Conservation (phyloP, 2,888 invertebrate genomes). For the Chydorus sphaericus region DNA sequence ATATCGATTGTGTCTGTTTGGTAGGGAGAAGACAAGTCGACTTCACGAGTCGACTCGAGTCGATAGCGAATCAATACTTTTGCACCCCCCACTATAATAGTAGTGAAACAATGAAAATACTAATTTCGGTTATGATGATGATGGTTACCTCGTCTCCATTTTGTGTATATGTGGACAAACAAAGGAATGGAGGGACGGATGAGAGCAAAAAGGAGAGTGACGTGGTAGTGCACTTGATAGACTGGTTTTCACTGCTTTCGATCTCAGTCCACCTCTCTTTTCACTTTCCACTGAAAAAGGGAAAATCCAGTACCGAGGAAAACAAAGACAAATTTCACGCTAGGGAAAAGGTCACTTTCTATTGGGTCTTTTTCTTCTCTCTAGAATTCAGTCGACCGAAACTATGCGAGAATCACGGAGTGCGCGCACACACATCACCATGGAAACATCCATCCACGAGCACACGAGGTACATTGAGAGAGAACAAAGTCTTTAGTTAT, state of each 20-base stretch:
- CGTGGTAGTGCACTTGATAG: background rate
- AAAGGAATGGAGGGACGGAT: too few relatives aligned
- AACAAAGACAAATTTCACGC: too few relatives aligned
- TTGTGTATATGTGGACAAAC: background rate
- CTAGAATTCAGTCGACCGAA: background rate
- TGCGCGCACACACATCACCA: constrained; percentile 3
- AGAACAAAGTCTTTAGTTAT: background rate
- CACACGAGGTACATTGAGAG: background rate
- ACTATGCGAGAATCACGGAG: background rate
- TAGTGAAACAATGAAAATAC: background rate
- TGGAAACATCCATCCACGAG: background rate
- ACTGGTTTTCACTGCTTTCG: background rate
- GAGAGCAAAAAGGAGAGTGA: background rate
- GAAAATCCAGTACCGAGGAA: too few relatives aligned
- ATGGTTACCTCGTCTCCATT: constrained; percentile 7
- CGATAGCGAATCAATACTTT: constrained; percentile 7
- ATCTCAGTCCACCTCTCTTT: background rate
- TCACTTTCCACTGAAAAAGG: background rate
- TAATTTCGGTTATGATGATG: background rate
- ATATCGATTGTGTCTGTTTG: background rate
- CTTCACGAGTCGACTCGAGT: background rate
- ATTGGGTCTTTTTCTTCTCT: background rate
- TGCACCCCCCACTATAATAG: background rate
- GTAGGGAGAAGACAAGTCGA: constrained; percentile 3
- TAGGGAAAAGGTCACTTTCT: constrained; percentile 5